Conservation (phyloP, 1,140 invertebrate species). For the Drosophila dunni region DNA sequence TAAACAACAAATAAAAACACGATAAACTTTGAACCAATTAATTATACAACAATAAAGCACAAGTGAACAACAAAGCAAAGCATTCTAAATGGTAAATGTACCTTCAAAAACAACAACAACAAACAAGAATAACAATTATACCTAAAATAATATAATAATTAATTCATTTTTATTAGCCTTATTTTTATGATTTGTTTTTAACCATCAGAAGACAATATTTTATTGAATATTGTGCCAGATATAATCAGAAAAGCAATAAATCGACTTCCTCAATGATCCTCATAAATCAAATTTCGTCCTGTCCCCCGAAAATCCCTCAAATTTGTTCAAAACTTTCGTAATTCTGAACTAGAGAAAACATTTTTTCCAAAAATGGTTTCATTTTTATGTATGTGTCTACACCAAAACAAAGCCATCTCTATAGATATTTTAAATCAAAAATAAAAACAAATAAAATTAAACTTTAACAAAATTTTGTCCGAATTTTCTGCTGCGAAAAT, state of each 20-base stretch:
- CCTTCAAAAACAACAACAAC: conserved; percentile 29
- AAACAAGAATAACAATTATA: conserved; percentile 15
- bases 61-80: conserved; percentile 44
- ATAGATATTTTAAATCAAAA: conserved; percentile 26
- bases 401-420: conserved; percentile 34
- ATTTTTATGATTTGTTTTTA: conserved; percentile 9
- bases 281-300: neutral
- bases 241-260: conserved; percentile 25
- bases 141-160: conserved; percentile 6
- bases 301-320: too few relatives aligned
- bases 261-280: neutral
- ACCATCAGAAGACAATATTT: conserved; percentile 64
- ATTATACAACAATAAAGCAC: conserved; percentile 57
- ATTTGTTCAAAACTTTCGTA: conserved; percentile 1
- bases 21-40: conserved; percentile 63
- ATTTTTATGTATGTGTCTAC: conserved; percentile 39
- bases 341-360: conserved; percentile 19
- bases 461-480: conserved; percentile 30
- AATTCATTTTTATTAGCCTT: conserved; percentile 10
- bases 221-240: conserved; percentile 71
- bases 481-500: conserved; percentile 46
- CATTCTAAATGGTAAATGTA: conserved; percentile 68
- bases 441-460: conserved; percentile 23
- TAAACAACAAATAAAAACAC: conserved; percentile 5
- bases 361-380: conserved; percentile 50